A percentile compares a stretch with the other conserved stretches of the same genome.
phyloP scores from a whole-genome alignment of 2,797 vertebrate genomes.

The Phataginus tricuspis region DNA sequence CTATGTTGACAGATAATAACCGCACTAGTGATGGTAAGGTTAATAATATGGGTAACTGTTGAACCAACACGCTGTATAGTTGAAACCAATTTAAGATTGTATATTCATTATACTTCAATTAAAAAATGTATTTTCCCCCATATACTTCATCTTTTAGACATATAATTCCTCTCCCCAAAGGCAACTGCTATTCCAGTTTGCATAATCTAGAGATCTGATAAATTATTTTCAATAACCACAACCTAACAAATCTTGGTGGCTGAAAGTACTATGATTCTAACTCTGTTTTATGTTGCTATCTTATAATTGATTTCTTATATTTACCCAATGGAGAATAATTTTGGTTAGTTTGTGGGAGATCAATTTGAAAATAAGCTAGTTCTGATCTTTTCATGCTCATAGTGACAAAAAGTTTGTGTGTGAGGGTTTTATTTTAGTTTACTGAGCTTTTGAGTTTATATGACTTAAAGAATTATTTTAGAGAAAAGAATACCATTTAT shows the following conservation, averaged over 20 bases:
- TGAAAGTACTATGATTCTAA: background rate
- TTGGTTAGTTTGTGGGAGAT: background rate
- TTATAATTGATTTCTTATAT: background rate
- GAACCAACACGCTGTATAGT: too few species aligned
- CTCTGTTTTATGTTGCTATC: background rate
- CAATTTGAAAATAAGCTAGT: background rate
- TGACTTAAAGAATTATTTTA: conserved; percentile 29
- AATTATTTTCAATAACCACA: background rate
- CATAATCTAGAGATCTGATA: background rate
- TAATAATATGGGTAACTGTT: too few species aligned
- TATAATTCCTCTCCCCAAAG: background rate
- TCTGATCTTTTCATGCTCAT: background rate
- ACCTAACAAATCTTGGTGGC: background rate
- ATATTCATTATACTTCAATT: too few species aligned
- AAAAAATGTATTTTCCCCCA: background rate
- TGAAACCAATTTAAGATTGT: too few species aligned
- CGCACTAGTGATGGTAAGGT: too few species aligned
- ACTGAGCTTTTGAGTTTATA: background rate
- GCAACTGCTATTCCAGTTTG: background rate
- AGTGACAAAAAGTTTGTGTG: background rate
- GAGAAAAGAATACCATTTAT: background rate
- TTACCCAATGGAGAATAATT: background rate
- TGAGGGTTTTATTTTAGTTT: background rate
- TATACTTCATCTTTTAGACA: background rate
- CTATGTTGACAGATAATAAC: too few species aligned